phyloP scores from a whole-genome alignment of 2,113 vertebrate genomes.

The Oophaga pumilio region DNA sequence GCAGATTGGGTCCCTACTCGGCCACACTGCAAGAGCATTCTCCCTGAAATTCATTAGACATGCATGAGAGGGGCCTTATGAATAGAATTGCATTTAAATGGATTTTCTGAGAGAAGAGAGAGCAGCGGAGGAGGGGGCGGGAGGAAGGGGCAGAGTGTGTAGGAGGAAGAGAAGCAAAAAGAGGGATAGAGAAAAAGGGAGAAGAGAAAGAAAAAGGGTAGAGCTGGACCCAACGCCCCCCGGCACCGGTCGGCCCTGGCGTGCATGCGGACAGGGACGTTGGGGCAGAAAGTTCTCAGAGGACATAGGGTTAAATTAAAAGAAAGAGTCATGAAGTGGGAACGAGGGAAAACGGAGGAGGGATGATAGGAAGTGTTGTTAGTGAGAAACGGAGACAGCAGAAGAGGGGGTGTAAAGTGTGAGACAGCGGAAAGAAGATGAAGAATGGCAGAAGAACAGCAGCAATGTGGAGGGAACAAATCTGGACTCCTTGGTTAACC shows the following conservation, averaged over 20 bases:
- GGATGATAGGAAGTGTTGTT: slow-evolving; percentile 21
- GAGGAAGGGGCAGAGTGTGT: slow-evolving; percentile 30
- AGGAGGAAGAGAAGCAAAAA: slow-evolving; percentile 54
- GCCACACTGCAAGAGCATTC: slow-evolving; percentile 71
- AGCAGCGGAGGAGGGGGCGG: slow-evolving; percentile 57
- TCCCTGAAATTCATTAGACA: slow-evolving; percentile 79
- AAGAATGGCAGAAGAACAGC: slow-evolving; percentile 26
- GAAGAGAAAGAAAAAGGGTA: slow-evolving; percentile 62
- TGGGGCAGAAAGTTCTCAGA: not conserved
- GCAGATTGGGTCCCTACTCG: slow-evolving; percentile 72
- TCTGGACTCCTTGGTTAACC: slow-evolving; percentile 24
- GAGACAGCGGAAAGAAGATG: slow-evolving; percentile 44
- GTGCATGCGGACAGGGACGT: not conserved
- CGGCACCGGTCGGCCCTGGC: slow-evolving; percentile 48
- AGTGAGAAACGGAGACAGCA: slow-evolving; percentile 25
- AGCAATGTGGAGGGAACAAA: not conserved
- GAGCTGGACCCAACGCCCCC: slow-evolving; percentile 39
- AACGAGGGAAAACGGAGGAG: slow-evolving; percentile 21
- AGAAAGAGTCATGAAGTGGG: not conserved
- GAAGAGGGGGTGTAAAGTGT: slow-evolving; percentile 37
- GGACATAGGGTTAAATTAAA: not conserved
- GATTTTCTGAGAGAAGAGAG: slow-evolving; percentile 77
- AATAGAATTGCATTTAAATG: slow-evolving; percentile 81
- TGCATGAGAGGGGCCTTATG: slow-evolving; percentile 79
- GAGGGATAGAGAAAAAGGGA: slow-evolving; percentile 39